Conservation (phyloP, 1,140 invertebrate species). For the Agrypnia vestita region DNA sequence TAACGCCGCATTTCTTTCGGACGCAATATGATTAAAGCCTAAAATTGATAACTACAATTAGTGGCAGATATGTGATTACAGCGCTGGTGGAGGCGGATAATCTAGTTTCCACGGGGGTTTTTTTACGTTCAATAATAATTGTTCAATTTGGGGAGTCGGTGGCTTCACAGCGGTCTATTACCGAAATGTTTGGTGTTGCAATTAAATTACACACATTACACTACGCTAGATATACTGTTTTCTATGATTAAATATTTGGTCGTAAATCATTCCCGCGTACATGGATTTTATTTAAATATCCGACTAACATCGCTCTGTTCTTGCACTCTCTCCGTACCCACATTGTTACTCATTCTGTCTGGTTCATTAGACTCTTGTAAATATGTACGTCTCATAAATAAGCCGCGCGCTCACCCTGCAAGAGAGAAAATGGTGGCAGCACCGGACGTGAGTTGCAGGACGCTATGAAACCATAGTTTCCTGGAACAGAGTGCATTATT, state of each 20-base stretch:
- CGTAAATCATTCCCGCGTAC: constrained; percentile 43
- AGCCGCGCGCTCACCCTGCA: background rate
- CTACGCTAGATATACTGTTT: background rate
- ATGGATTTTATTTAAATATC: constrained; percentile 29
- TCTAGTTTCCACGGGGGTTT: constrained; percentile 48
- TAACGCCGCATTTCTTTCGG: constrained; percentile 42
- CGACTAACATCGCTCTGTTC: constrained; percentile 5
- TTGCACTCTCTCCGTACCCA: background rate
- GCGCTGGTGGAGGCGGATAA: constrained; percentile 41
- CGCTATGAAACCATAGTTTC: too few relatives aligned
- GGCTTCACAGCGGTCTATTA: constrained; percentile 48
- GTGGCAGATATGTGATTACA: constrained; percentile 50
- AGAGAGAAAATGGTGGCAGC: too few relatives aligned
- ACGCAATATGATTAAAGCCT: constrained; percentile 52
- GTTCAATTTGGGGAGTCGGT: constrained; percentile 54
- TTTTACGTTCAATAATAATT: constrained; percentile 52
- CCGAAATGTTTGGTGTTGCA: constrained; percentile 47
- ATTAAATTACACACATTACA: constrained; percentile 42
- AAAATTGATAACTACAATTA: constrained; percentile 59
- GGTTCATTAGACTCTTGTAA: background rate
- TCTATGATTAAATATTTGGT: background rate
- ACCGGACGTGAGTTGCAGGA: too few relatives aligned
- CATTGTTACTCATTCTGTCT: background rate
- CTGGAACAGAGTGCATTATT: too few relatives aligned
- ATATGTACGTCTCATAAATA: background rate